Base-by-base conservation (phyloP, 2,888 invertebrate species). In the Phymatocera aterrima region DNA sequence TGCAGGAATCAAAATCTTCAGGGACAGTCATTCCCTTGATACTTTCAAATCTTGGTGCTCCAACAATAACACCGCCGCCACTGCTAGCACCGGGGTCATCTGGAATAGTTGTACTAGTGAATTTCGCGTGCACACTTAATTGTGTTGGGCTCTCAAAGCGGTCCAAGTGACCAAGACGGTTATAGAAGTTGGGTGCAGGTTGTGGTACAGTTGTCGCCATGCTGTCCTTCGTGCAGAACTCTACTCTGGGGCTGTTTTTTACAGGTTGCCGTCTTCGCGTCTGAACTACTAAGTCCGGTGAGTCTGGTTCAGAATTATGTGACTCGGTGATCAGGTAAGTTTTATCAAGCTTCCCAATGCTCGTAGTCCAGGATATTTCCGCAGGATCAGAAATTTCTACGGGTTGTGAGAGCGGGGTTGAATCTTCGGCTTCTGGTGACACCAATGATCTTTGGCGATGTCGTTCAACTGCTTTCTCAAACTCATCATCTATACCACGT, bases 311-410 rank as follows among this genome's bases (percentile, higher is more conserved):
- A 3, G 77, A 60, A 12, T 82, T 81, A 40, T 65, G 28, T 10
- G 82, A 82, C 68, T 84, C 81, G 24, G 72, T 80, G 40, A 85
- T 83, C 46, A 80, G 77, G 82, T 81, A 85, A 28, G 84, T 84
- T 74, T 79, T 79, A 80, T 85, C 81, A 46, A 85, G 81, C 77
- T 83, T 82, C 54, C 72, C 57, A 1, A 79, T 74, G 28, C 48
- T 77, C 34, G 51, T 72, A n/a, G 68, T 64, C 81, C 78, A 82
- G n/a, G 54, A 64, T 15, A 70, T 12, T 75, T 57, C 34, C 18
- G 51, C 5, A 15, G 51, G 37, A 54, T 75, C 57, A 10, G 51
- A 18, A 24, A 34, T 3, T 1, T 48, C 51, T n/a, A n/a, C 51
- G 40, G 24, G 21, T 43, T 57, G 37, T 15, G 57, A 24, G 5